These are phyloP conservation scores for Coremacera marginata DNA, from an alignment of 2,888 invertebrate genomes.

Conservation along the genomic window DNA sequence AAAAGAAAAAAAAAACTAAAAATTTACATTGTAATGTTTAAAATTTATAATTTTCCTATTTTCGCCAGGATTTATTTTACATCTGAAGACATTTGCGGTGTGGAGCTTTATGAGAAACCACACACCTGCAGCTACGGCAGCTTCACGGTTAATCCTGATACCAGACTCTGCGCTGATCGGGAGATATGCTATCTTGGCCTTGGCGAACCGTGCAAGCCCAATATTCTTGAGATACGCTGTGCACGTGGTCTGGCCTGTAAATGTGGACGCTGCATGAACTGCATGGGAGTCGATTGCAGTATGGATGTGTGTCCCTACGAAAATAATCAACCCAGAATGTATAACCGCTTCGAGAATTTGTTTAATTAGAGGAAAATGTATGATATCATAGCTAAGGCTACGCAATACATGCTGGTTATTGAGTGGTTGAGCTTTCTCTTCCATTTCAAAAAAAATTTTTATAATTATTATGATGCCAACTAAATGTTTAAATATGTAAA, in stretches of 20 bases:
- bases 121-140: conserved; percentile 13
- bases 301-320: conserved; percentile 29
- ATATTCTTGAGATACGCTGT: conserved; percentile 13
- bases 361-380: conserved; percentile 4
- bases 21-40: no score
- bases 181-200: conserved; percentile 21
- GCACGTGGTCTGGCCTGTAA: conserved; percentile 27
- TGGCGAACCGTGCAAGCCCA: conserved; percentile 16
- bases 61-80: conserved; percentile 11
- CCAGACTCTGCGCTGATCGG: conserved; percentile 1
- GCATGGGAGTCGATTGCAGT: neutral
- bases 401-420: neutral
- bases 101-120: conserved; percentile 8
- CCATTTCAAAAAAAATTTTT: neutral
- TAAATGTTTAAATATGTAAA: neutral
- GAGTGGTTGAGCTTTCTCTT: neutral
- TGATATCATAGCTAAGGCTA: neutral
- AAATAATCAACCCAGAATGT: neutral
- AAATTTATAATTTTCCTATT: neutral
- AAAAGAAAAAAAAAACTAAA: no score
- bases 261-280: conserved; percentile 26
- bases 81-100: conserved; percentile 8
- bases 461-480: neutral
- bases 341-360: neutral
- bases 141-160: neutral